Base-by-base conservation (phyloP, 2,113 vertebrate species). In the Entelurus aequoreus region DNA sequence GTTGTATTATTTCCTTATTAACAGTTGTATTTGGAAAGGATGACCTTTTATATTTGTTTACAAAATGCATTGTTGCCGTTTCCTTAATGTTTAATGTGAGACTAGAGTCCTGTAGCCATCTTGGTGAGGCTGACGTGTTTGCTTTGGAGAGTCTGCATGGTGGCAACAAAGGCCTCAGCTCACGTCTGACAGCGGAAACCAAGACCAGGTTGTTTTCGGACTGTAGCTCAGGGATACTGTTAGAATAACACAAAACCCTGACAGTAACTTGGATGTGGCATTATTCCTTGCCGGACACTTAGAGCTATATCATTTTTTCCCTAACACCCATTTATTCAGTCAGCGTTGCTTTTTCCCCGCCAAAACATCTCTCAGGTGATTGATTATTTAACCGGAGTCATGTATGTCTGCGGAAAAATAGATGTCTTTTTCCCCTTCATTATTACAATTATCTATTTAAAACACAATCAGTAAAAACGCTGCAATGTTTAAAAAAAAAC, bases 71-170 rank as follows among this genome's bases (percentile, higher is more conserved):
- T 28, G 28, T 28, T 28, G 28, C 28, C 2, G 3, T 28, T 28
- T 28, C 3, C 28, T 28, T 28, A 28, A 28, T 28, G 28, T 28
- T 28, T 28, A 28, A 28, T 28, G 28, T 28, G 28, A 28, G 28
- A 28, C 28, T 28, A 28, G 28, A 28, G 28, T 28, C 28, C 2
- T 28, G 28, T 28, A 28, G 28, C 28, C 28, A 28, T 28, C 1
- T 3, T 8, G 51, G 72, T 52, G 74, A 66, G 47, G 71, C 66
- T 77, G 81, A 72, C 76, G 71, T 76, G 78, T 84, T 85, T 87
- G 74, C 77, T 81, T 69, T 80, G 81, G 83, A 87, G 74, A 77
- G 77, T 82, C 80, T 65, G 68, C 77, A 75, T 53, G 60, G 63
- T 65, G 55, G 21, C 54, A 48, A 77, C 72, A 69, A 74, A 70